phyloP scores from a whole-genome alignment of 2,888 invertebrate genomes.

The Melinaea menophilus region DNA sequence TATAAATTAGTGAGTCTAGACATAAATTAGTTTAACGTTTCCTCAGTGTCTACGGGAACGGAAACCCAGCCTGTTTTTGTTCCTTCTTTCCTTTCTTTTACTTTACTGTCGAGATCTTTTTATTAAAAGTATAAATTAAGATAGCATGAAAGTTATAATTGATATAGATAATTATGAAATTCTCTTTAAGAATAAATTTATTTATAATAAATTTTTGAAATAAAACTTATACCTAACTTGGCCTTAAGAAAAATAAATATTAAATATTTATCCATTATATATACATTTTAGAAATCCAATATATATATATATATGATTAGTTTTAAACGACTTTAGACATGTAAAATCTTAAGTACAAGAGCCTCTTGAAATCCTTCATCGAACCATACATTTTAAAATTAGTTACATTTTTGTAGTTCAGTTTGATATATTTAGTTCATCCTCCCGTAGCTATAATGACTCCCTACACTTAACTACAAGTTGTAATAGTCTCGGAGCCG shows the following conservation, averaged over 20 bases:
- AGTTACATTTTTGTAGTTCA: not conserved
- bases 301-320: too few species aligned
- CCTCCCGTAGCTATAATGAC: slow-evolving; percentile 26
- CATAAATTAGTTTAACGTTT: slow-evolving; percentile 3
- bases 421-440: slow-evolving; percentile 14
- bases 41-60: not conserved
- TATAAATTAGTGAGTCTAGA: not conserved
- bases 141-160: not conserved
- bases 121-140: not conserved
- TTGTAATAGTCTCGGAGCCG: slow-evolving; percentile 17
- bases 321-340: too few species aligned
- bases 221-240: too few species aligned
- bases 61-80: not conserved
- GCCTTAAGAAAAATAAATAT: too few species aligned
- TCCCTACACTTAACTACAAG: slow-evolving; percentile 21
- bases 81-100: not conserved
- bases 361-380: too few species aligned
- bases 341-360: too few species aligned
- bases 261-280: too few species aligned
- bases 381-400: not conserved
- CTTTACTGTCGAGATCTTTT: not conserved
- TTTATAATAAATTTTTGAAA: too few species aligned
- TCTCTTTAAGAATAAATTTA: too few species aligned
- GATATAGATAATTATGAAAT: too few species aligned
- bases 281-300: too few species aligned